Percentiles rank a stretch among this genome's conserved stretches.
Evolutionary conservation across 2,888 invertebrate genomes (phyloP).

Genomic region (Petrolisthes manimaculis): DNA sequence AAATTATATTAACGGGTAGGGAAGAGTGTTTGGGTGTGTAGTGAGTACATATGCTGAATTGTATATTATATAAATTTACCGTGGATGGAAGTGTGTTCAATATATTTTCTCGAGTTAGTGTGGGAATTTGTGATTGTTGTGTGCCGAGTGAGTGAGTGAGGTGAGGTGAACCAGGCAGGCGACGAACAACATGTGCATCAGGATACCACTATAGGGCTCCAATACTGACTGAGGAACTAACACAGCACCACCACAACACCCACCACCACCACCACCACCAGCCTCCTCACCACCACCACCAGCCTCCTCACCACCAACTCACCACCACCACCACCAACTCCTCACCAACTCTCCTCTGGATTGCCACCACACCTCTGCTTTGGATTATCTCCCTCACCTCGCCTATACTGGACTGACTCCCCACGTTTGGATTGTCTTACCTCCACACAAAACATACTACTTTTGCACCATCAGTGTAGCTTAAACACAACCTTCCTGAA

Average conservation of each 20-base stretch:
- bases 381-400: background rate
- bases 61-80: no score
- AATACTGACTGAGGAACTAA: no score
- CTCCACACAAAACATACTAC: no score
- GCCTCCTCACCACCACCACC: background rate
- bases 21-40: background rate
- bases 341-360: background rate
- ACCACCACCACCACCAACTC: background rate
- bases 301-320: background rate
- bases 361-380: background rate
- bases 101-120: no score
- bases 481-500: background rate
- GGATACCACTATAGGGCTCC: background rate
- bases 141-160: background rate
- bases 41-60: no score
- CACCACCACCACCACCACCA: background rate
- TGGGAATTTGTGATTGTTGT: background rate
- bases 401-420: background rate
- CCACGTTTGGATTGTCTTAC: no score
- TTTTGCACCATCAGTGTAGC: no score
- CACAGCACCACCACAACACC: background rate
- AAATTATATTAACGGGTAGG: background rate
- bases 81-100: no score
- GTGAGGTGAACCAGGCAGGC: background rate
- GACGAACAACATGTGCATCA: background rate